These are phyloP conservation scores for Aleiodes alternator DNA, from an alignment of 2,888 invertebrate genomes.

Conservation along the genomic window DNA sequence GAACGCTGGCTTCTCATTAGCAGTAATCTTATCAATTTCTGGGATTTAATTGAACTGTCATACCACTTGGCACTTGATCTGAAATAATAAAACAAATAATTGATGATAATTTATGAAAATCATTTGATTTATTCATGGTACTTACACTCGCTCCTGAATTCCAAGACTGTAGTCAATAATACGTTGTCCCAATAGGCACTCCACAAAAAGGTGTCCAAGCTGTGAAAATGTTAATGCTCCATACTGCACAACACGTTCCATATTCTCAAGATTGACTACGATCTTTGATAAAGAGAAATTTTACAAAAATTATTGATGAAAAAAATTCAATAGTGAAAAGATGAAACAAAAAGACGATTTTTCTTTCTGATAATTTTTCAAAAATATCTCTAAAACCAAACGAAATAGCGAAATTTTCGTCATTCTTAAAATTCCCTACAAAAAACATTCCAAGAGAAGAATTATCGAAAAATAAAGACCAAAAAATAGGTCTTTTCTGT, in stretches of 20 bases:
- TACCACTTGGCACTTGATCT: conserved; percentile 17
- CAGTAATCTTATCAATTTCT: conserved; percentile 4
- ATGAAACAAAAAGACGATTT: too few species aligned
- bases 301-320: not conserved
- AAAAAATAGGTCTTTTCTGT: too few species aligned
- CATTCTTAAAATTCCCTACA: too few species aligned
- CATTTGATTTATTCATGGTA: not conserved
- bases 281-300: not conserved
- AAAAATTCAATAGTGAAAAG: too few species aligned
- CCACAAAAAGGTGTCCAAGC: conserved; percentile 17
- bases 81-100: too few species aligned
- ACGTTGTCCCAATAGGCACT: conserved; percentile 11
- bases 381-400: too few species aligned
- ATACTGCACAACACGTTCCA: conserved; percentile 2
- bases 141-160: conserved; percentile 11
- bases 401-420: too few species aligned
- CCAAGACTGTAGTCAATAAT: conserved; percentile 15
- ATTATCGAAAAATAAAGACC: too few species aligned
- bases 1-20: conserved; percentile 20
- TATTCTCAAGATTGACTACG: not conserved
- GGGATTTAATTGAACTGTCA: conserved; percentile 10
- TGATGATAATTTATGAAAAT: not conserved
- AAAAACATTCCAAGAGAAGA: too few species aligned
- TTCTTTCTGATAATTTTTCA: too few species aligned
- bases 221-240: not conserved